Conservation (phyloP, 1,140 invertebrate species). For the Zaprionus africanus region DNA sequence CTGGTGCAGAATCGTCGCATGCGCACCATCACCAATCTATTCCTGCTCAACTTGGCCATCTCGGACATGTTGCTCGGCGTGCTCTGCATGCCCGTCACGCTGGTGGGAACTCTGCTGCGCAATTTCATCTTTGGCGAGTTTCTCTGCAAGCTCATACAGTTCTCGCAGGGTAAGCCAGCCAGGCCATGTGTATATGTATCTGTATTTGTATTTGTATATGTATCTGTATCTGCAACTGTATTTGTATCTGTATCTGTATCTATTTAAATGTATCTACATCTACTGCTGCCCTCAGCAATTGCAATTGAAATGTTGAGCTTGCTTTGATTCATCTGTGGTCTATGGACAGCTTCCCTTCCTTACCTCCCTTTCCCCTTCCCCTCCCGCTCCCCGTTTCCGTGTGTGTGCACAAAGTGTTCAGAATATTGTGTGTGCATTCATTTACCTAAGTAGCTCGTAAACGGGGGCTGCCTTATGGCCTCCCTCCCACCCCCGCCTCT, state of each 20-base stretch:
- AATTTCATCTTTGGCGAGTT: conserved; percentile 93
- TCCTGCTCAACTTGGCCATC: conserved; percentile 93
- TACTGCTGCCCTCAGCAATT: neutral
- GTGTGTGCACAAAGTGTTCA: conserved; percentile 5
- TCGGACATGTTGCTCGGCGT: conserved; percentile 93
- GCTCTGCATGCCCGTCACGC: conserved; percentile 94
- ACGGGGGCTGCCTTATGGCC: neutral
- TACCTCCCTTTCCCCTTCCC: neutral
- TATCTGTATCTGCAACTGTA: conserved; percentile 2
- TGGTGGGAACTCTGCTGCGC: conserved; percentile 91
- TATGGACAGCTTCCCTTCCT: neutral
- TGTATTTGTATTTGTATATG: conserved; percentile 15
- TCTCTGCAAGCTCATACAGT: conserved; percentile 93
- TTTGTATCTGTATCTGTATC: conserved; percentile 6
- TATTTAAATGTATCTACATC: neutral
- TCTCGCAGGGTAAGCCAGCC: conserved; percentile 90
- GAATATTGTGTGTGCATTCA: conserved; percentile 17
- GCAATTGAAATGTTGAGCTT: neutral
- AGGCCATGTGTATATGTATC: neutral
- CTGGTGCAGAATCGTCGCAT: conserved; percentile 92
- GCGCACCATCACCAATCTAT: conserved; percentile 95
- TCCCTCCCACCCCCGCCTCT: neutral
- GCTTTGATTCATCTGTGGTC: neutral
- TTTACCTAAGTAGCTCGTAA: conserved; percentile 14
- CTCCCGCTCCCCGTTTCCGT: neutral